A percentile compares a stretch with the other conserved stretches of the same genome.
Evolutionary conservation across 2,113 vertebrate species (phyloP).

Genomic region (Patagioenas fasciata): DNA sequence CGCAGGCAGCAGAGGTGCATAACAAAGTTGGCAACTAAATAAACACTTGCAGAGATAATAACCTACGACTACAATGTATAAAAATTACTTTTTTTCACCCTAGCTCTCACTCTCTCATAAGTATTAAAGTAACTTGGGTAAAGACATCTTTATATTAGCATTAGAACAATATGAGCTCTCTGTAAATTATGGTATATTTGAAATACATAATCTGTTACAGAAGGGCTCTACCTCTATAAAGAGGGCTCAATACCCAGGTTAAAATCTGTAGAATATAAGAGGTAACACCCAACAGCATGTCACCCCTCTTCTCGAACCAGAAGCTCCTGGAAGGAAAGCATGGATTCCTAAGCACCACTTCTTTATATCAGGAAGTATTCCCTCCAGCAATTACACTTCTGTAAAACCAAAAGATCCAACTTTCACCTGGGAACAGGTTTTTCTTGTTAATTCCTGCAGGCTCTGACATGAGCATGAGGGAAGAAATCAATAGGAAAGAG

Average conservation of each 20-base stretch:
- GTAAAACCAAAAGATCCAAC: neutral
- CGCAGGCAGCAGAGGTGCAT: neutral
- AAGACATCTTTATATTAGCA: neutral
- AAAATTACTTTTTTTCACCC: neutral
- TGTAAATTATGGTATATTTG: neutral
- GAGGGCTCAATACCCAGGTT: neutral
- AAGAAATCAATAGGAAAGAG: neutral
- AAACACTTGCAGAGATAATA: neutral
- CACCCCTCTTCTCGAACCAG: neutral
- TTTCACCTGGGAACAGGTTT: neutral
- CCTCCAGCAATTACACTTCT: neutral
- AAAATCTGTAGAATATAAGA: neutral
- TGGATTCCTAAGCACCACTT: neutral
- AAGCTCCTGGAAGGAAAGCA: neutral
- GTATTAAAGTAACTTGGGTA: neutral
- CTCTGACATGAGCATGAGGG: rapidly evolving
- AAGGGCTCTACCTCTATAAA: neutral
- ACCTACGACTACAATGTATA: neutral
- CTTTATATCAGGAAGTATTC: neutral
- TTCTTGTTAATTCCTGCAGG: neutral
- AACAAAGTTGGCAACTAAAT: neutral
- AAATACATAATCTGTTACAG: neutral
- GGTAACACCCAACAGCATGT: neutral
- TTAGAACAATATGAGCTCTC: neutral
- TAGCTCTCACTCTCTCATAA: neutral